Evolutionary conservation across 1,140 invertebrate species (phyloP).

Genomic region (Atta texana): DNA sequence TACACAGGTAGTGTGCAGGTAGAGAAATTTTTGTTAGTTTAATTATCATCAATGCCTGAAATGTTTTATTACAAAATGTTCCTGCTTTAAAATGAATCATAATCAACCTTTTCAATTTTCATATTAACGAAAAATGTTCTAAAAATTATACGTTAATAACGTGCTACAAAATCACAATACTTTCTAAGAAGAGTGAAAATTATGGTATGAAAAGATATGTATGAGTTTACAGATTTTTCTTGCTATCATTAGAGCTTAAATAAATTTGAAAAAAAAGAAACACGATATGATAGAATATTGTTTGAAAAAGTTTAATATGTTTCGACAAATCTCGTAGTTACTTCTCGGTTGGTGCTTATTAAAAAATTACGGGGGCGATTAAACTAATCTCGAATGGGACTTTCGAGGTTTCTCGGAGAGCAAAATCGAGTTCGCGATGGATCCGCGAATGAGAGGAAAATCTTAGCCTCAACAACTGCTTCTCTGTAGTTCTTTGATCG

Average conservation of each 20-base stretch:
- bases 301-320: constrained; percentile 25
- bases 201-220: neutral
- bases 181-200: constrained; percentile 1
- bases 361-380: constrained; percentile 51
- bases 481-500: constrained; percentile 64
- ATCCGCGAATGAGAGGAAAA: constrained; percentile 47
- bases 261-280: neutral
- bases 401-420: neutral
- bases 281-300: too few relatives aligned
- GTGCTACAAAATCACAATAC: neutral
- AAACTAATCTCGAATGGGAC: constrained; percentile 46
- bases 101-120: neutral
- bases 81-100: neutral
- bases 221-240: neutral
- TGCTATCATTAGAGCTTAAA: neutral
- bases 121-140: neutral
- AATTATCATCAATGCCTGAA: constrained; percentile 26
- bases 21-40: constrained; percentile 26
- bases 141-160: constrained; percentile 12
- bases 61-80: neutral
- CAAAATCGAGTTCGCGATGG: neutral
- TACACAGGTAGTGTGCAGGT: constrained; percentile 29
- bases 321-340: neutral
- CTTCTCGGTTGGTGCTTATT: constrained; percentile 17
- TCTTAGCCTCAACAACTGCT: constrained; percentile 32